Percentiles rank a stretch among this genome's conserved stretches.
phyloP scores from a whole-genome alignment of 2,113 vertebrate species.

The Chunga burmeisteri region DNA sequence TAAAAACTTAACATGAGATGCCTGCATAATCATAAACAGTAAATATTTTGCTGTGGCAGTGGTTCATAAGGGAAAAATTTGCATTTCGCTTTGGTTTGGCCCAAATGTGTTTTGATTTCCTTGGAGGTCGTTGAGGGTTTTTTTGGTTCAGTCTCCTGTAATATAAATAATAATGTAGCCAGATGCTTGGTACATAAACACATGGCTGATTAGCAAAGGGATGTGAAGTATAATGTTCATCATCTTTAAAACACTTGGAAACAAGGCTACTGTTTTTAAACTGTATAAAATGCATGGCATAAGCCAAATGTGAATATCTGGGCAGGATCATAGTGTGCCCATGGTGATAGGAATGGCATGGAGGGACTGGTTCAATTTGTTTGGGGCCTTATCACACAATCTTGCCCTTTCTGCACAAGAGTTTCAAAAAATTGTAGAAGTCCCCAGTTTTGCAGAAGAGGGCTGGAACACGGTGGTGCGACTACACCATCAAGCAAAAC shows the following conservation, averaged over 20 bases:
- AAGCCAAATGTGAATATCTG: neutral
- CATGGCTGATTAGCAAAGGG: constrained; percentile 60
- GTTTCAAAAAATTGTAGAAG: neutral
- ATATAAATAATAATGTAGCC: constrained; percentile 56
- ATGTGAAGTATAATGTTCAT: constrained; percentile 42
- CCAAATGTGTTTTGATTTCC: constrained; percentile 63
- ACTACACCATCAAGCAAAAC: neutral
- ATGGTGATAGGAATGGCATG: neutral
- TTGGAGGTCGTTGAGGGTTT: constrained; percentile 10
- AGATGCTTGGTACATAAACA: constrained; percentile 61
- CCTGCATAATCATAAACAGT: constrained; percentile 36
- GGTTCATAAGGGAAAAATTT: constrained; percentile 43
- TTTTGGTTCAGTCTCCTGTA: constrained; percentile 22
- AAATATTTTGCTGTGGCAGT: constrained; percentile 20
- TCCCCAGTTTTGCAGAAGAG: neutral
- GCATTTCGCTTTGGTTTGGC: constrained; percentile 37
- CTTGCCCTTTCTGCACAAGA: neutral
- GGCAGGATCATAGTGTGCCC: neutral
- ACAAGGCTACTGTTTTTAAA: neutral
- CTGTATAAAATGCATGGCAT: neutral
- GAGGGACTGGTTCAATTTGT: neutral
- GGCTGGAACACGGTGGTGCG: neutral
- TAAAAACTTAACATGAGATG: constrained; percentile 43
- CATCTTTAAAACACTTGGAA: constrained; percentile 37
- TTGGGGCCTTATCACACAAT: neutral